Conservation (phyloP, 2,888 invertebrate species). For the Tridacna gigas region DNA sequence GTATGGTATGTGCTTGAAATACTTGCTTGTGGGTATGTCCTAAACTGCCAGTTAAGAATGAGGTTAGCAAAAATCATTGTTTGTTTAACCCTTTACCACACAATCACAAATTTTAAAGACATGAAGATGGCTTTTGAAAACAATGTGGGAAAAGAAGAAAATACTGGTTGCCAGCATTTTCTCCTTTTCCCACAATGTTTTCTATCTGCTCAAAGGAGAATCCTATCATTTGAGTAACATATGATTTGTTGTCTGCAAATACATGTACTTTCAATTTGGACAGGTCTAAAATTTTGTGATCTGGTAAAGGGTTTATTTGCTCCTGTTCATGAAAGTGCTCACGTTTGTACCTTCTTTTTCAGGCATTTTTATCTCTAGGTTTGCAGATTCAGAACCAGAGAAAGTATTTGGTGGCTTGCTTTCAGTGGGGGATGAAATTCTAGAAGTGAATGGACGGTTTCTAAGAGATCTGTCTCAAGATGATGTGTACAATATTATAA, state of each 20-base stretch:
- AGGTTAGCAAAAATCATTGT: too few relatives aligned
- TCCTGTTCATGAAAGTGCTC: background rate
- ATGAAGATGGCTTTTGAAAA: background rate
- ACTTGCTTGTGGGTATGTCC: too few relatives aligned
- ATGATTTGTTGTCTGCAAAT: background rate
- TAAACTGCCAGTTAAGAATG: too few relatives aligned
- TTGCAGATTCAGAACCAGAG: constrained; percentile 78
- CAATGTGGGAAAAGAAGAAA: constrained; percentile 7
- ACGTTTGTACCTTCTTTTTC: constrained; percentile 30
- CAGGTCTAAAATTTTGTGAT: too few relatives aligned
- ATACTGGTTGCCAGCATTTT: background rate
- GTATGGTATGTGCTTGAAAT: too few relatives aligned
- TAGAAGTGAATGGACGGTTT: constrained; percentile 80
- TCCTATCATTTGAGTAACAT: too few relatives aligned
- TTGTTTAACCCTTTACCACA: too few relatives aligned
- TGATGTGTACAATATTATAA: constrained; percentile 81
- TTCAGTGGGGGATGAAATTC: constrained; percentile 83
- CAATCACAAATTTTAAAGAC: too few relatives aligned
- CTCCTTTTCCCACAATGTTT: constrained; percentile 16
- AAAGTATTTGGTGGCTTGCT: constrained; percentile 82
- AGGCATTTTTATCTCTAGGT: constrained; percentile 83
- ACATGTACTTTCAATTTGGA: background rate
- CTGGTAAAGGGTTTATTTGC: background rate
- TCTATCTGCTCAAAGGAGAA: too few relatives aligned
- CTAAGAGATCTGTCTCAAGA: constrained; percentile 79